Conservation (phyloP, 2,113 vertebrate genomes). For the Axis porcinus region DNA sequence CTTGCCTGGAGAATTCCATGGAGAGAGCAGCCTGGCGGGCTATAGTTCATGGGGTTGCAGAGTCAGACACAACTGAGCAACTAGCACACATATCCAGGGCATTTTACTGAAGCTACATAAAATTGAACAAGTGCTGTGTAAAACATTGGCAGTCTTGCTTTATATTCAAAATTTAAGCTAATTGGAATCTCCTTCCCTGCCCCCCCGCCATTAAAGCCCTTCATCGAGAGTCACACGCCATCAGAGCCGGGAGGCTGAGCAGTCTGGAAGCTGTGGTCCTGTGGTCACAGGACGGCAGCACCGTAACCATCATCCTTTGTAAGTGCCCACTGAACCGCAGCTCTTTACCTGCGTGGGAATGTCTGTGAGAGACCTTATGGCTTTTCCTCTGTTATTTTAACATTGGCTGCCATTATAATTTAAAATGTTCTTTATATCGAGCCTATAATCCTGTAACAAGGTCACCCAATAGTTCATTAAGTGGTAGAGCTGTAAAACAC, state of each 20-base stretch:
- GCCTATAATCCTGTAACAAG: slow-evolving; percentile 24
- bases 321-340: background rate
- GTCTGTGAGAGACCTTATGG: background rate
- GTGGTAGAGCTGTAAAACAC: background rate
- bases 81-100: background rate
- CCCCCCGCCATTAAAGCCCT: background rate
- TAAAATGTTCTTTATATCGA: slow-evolving; percentile 11
- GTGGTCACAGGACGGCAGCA: background rate
- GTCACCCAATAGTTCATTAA: slow-evolving; percentile 36
- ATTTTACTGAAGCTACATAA: background rate
- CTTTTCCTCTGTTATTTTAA: background rate
- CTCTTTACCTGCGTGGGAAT: background rate
- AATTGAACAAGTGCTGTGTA: background rate
- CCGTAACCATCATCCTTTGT: background rate
- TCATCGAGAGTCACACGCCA: background rate
- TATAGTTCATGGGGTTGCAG: background rate
- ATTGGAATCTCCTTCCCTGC: background rate
- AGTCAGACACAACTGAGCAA: background rate
- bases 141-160: background rate
- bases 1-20: background rate
- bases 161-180: background rate
- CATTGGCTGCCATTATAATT: background rate
- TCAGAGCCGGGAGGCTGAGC: background rate
- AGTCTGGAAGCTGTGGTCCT: rapidly evolving
- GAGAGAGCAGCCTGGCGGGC: background rate